phyloP scores from a whole-genome alignment of 1,140 invertebrate species.

The Sarcophaga peregrina region DNA sequence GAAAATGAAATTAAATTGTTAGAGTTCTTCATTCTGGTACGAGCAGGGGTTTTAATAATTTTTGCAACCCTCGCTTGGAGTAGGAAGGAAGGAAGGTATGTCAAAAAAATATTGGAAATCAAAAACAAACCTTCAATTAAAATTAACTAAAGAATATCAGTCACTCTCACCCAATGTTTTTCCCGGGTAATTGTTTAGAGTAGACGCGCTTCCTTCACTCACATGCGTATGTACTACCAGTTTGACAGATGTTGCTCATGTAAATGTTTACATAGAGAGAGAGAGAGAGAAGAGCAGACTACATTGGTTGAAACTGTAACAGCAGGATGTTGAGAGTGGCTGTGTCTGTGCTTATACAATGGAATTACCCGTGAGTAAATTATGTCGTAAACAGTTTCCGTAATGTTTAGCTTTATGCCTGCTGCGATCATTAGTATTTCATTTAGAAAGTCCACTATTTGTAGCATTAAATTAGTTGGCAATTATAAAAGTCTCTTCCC shows the following conservation, averaged over 20 bases:
- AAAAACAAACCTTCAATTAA: constrained; percentile 35
- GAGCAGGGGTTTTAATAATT: neutral
- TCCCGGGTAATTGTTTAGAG: neutral
- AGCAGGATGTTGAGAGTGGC: constrained; percentile 17
- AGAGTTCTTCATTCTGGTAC: neutral
- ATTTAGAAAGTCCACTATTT: neutral
- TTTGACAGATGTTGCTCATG: constrained; percentile 33
- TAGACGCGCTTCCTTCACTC: neutral
- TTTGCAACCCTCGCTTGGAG: constrained; percentile 1
- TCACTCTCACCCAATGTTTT: neutral
- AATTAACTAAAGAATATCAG: constrained; percentile 29
- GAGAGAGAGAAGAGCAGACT: no score
- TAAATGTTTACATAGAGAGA: neutral
- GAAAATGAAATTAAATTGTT: constrained; percentile 3
- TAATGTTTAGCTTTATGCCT: constrained; percentile 8
- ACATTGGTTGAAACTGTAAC: constrained; percentile 26
- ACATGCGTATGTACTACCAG: neutral
- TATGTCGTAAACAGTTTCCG: constrained; percentile 34
- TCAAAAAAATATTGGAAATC: constrained; percentile 27
- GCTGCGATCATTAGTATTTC: neutral
- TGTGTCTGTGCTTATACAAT: neutral
- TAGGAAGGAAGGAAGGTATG: no score
- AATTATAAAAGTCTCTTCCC: neutral
- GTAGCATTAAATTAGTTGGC: constrained; percentile 9
- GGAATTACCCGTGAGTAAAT: neutral